Evolutionary conservation across 2,888 invertebrate species (phyloP).

Genomic region (Hirtodrosophila alboralis): DNA sequence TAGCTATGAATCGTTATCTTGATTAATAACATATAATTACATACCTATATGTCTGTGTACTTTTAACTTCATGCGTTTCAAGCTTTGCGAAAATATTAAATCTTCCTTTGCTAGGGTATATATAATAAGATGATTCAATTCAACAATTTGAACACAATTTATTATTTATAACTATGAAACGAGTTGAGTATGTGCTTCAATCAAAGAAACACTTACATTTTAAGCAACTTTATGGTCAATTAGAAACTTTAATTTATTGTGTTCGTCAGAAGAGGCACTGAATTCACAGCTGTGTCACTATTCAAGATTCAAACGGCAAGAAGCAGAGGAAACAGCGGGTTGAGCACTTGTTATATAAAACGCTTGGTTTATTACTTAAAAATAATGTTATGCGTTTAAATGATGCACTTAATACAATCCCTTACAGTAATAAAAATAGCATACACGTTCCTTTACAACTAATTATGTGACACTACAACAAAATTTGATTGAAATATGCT

Average conservation of each 20-base stretch:
- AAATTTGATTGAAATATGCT: constrained; percentile 27
- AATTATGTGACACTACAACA: constrained; percentile 5
- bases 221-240: neutral
- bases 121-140: no score
- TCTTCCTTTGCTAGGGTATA: no score
- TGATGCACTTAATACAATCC: constrained; percentile 1
- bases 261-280: constrained; percentile 4
- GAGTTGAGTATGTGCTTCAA: neutral
- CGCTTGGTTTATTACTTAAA: constrained; percentile 56
- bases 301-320: constrained; percentile 24
- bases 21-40: no score
- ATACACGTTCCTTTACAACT: constrained; percentile 3
- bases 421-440: neutral
- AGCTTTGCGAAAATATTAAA: no score
- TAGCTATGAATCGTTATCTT: no score
- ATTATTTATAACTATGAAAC: no score
- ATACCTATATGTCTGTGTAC: no score
- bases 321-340: constrained; percentile 43
- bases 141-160: no score
- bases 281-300: constrained; percentile 51
- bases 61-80: no score
- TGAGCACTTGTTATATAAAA: constrained; percentile 65
- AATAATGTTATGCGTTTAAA: constrained; percentile 12
- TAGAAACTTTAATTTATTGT: neutral
- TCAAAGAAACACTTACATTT: constrained; percentile 22